Conservation (phyloP, 2,888 invertebrate species). For the Azorinus chamasolen region DNA sequence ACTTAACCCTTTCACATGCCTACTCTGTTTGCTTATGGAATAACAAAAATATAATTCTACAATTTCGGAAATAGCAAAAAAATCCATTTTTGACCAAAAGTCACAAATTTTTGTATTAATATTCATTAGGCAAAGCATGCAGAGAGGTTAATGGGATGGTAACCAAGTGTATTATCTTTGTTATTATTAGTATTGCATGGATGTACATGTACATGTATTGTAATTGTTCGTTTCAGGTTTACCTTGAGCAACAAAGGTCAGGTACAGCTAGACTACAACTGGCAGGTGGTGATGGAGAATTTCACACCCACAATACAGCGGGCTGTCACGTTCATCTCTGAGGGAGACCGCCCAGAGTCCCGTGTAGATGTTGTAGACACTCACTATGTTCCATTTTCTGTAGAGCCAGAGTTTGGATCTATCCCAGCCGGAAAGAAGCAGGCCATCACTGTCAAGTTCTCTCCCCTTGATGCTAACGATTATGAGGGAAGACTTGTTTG, state of each 20-base stretch:
- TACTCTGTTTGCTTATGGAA: no score
- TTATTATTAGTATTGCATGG: no score
- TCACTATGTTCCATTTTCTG: conserved; percentile 84
- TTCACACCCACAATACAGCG: conserved; percentile 78
- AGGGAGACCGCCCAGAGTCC: conserved; percentile 80
- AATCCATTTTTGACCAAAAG: no score
- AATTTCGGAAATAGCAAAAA: no score
- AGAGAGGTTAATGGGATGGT: no score
- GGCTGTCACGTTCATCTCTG: conserved; percentile 82
- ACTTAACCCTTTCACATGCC: no score
- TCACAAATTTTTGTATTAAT: no score
- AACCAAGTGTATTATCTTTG: no score
- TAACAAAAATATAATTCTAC: no score
- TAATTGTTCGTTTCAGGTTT: conserved; percentile 69
- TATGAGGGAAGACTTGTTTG: conserved; percentile 85
- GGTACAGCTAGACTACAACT: conserved; percentile 84
- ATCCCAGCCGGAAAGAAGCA: conserved; percentile 82
- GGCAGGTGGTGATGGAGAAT: conserved; percentile 85
- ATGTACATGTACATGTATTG: not conserved
- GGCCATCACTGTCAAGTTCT: conserved; percentile 82
- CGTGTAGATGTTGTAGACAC: conserved; percentile 77
- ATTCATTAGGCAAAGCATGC: no score
- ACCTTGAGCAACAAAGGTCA: conserved; percentile 82
- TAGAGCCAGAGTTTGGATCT: conserved; percentile 84
- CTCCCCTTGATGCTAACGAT: conserved; percentile 85